These are phyloP conservation scores for Bujurquina vittata DNA, from an alignment of 2,113 vertebrate genomes.

Conservation along the genomic window DNA sequence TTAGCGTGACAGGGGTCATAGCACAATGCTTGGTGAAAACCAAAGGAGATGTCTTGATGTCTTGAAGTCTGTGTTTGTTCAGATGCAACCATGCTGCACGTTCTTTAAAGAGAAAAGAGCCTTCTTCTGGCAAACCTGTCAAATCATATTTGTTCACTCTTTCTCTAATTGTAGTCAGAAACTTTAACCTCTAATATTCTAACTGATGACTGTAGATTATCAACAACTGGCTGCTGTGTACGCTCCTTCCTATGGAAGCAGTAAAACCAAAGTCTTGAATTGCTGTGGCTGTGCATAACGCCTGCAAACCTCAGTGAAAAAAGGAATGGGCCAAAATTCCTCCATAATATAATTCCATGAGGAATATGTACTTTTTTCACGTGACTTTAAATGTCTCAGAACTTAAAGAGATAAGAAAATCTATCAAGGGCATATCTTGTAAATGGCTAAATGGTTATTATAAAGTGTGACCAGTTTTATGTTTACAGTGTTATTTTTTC, in stretches of 20 bases:
- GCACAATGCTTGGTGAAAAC: no score
- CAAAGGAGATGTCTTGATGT: no score
- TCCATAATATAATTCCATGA: no score
- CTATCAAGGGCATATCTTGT: neutral
- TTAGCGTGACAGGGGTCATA: no score
- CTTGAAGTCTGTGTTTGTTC: no score
- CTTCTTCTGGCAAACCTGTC: no score
- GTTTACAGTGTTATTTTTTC: neutral
- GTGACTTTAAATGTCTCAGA: neutral
- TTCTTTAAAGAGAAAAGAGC: no score
- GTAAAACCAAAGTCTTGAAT: neutral
- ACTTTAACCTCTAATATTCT: no score
- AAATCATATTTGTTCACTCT: no score
- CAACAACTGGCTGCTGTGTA: neutral
- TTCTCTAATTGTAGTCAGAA: no score
- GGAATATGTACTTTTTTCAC: neutral
- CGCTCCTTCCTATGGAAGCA: neutral
- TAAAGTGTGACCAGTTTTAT: neutral
- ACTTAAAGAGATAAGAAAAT: neutral
- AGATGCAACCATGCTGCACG: no score
- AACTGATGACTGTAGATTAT: neutral
- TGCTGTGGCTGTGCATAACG: neutral
- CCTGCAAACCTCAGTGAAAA: no score
- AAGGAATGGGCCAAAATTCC: neutral
- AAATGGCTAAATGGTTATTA: neutral